Conservation (phyloP, 2,113 vertebrate genomes). For the Paramisgurnus dabryanus region DNA sequence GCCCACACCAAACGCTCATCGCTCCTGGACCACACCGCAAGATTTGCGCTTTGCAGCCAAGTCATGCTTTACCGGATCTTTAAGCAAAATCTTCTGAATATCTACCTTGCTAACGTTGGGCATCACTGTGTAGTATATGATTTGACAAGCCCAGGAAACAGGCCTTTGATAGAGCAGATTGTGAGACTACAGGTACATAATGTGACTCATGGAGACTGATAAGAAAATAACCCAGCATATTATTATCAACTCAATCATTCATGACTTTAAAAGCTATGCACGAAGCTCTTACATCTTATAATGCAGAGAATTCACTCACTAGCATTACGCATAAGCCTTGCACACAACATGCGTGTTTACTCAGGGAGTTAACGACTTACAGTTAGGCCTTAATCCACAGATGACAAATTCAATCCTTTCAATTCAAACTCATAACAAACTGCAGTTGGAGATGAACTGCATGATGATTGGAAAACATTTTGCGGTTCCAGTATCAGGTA, state of each 20-base stretch:
- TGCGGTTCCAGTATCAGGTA: too few relatives aligned
- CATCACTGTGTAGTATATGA: too few relatives aligned
- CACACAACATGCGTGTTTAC: neutral
- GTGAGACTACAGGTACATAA: neutral
- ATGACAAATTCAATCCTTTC: neutral
- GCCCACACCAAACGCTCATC: slow-evolving; percentile 36
- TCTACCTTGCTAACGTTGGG: neutral
- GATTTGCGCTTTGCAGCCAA: slow-evolving; percentile 29
- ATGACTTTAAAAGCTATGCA: slow-evolving; percentile 21
- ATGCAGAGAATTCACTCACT: neutral
- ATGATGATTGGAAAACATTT: neutral
- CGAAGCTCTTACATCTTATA: neutral
- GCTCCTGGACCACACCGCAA: slow-evolving; percentile 4
- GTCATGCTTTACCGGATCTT: neutral
- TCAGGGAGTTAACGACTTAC: neutral
- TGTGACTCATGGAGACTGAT: neutral
- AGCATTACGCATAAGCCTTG: neutral
- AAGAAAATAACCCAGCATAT: slow-evolving; percentile 5
- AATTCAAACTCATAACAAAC: neutral
- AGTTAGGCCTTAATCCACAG: slow-evolving; percentile 17
- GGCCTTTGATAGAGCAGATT: neutral
- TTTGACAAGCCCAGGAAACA: too few relatives aligned
- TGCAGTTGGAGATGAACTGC: neutral
- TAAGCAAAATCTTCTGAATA: neutral
- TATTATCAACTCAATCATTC: slow-evolving; percentile 5